These are phyloP conservation scores for Aphidoletes aphidimyza DNA, from an alignment of 2,888 invertebrate species.

Conservation along the genomic window DNA sequence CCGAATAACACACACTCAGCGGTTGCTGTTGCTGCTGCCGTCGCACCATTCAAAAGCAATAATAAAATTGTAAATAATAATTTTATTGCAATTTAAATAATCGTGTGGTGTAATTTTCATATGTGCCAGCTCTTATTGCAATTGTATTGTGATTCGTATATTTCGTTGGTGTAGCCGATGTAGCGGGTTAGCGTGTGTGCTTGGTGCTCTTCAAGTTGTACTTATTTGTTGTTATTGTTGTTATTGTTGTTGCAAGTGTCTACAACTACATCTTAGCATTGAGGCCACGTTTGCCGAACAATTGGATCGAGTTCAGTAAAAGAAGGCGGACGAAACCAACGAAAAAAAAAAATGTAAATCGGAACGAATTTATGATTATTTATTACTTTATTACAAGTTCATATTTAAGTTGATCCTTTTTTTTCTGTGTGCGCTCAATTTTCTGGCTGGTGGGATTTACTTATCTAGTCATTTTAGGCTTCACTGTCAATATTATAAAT, in stretches of 20 bases:
- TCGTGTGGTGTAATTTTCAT: slow-evolving; percentile 53
- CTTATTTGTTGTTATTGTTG: background rate
- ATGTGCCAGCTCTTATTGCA: too few species aligned
- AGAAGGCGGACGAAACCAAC: slow-evolving; percentile 21
- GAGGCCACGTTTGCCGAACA: background rate
- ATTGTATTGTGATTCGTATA: too few species aligned
- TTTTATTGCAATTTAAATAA: slow-evolving; percentile 53
- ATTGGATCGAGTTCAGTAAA: slow-evolving; percentile 19
- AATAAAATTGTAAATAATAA: slow-evolving; percentile 54
- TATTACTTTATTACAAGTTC: slow-evolving; percentile 53
- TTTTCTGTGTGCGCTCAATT: background rate
- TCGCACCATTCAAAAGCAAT: slow-evolving; percentile 54
- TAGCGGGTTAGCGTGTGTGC: background rate
- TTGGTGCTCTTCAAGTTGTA: too few species aligned
- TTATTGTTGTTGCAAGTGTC: slow-evolving; percentile 43
- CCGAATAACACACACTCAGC: slow-evolving; percentile 29
- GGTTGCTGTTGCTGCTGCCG: too few species aligned
- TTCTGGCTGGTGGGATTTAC: background rate
- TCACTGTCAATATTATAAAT: slow-evolving; percentile 21
- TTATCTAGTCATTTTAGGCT: slow-evolving; percentile 23
- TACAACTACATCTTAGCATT: slow-evolving; percentile 16
- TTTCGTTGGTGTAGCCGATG: background rate
- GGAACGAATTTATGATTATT: slow-evolving; percentile 54
- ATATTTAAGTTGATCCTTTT: slow-evolving; percentile 45
- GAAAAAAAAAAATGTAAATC: background rate